Base-by-base conservation (phyloP, 2,888 invertebrate genomes). In the Mylabris sibirica region DNA sequence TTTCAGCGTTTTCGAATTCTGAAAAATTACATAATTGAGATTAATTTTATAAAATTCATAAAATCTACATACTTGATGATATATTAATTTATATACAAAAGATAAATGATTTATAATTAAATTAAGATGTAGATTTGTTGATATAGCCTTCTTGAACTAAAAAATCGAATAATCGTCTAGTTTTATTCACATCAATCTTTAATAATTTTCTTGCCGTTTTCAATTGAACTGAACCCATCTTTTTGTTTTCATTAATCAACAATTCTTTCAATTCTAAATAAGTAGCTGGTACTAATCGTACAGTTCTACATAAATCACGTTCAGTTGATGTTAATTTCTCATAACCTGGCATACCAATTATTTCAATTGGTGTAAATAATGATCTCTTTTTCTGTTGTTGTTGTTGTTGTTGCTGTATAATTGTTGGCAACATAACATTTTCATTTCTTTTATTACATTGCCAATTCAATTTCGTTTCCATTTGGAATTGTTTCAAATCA, bases 1-100 rank as follows among this genome's bases (percentile, higher is more conserved):
- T 98, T 87, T 99, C 99, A 1, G 98, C 97, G 87, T 96, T 97
- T 87, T 99, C 99, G 86, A 99, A 99, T 86, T 99, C 98, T 97
- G 83, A 49, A 85, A 85, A 74, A 59, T 59, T 35, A 35, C 12
- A 34, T n/a, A 59, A 60, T 34, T 60, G 41, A 0, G 6, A 26
- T 38, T 38, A 41, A 62, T 41, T 22, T n/a, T 62, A 1, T 9
- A 14, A 44, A 41, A 38, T 63, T 11, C 34, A 6, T 2, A 30
- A 2, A 35, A 17, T 34, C n/a, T 20, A 24, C 14, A 22, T 17
- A 30, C 38, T 62, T 62, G 14, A 44, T 44, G 24, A 26, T 26
- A 26, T 26, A 62, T 41, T 20, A 62, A 62, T 1, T 35, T 35
- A 20, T 34, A 20, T 17, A 53, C 26, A 60, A 64, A 20, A 41